Conservation (phyloP, 2,888 invertebrate species). For the Aphidoletes aphidimyza region DNA sequence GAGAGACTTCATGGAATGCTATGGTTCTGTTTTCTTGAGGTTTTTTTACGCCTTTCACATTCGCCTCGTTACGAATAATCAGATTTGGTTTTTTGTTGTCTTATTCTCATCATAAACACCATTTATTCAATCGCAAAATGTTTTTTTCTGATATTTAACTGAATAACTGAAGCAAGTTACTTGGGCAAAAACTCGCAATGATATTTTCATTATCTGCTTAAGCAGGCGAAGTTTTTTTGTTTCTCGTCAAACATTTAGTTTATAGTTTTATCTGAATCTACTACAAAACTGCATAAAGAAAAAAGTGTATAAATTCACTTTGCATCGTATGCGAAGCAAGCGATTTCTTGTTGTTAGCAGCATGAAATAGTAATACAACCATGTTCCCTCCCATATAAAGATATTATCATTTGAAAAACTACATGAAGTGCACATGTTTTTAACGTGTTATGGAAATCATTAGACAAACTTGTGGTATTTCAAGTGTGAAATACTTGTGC, state of each 20-base stretch:
- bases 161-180: neutral
- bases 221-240: too few species aligned
- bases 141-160: too few species aligned
- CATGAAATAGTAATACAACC: neutral
- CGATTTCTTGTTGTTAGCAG: neutral
- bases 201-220: neutral
- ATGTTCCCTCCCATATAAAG: slow-evolving; percentile 7
- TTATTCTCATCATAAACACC: slow-evolving; percentile 15
- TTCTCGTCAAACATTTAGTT: neutral
- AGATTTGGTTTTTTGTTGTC: neutral
- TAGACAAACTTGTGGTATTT: neutral
- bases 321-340: neutral
- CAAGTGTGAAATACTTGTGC: neutral
- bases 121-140: neutral
- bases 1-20: neutral
- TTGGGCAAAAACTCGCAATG: neutral
- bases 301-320: neutral
- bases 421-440: neutral
- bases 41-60: slow-evolving; percentile 40
- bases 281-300: neutral
- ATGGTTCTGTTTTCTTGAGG: slow-evolving; percentile 17
- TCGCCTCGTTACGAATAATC: slow-evolving; percentile 3
- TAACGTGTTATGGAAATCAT: neutral
- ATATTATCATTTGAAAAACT: neutral
- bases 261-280: neutral